Base-by-base conservation (phyloP, 2,113 vertebrate genomes). In the Nibea albiflora region DNA sequence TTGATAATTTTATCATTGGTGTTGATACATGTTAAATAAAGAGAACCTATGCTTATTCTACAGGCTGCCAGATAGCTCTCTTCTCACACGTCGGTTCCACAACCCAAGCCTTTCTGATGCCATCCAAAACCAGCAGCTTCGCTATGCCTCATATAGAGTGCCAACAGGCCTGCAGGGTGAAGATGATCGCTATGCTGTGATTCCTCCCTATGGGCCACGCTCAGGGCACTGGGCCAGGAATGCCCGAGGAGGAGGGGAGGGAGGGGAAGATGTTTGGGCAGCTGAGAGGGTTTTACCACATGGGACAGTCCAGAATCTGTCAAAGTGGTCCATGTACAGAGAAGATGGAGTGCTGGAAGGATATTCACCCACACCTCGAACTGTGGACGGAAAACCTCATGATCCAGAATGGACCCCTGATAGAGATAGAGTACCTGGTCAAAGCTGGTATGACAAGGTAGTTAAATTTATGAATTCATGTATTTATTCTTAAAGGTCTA, bases 361-460 rank as follows among this genome's bases (percentile, higher is more conserved):
- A 56, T 90, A 94, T 66, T 73, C 87, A 31, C 92, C 92, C 4
- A 39, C 66, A 64, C 47, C 68, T 42, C 67, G 46, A 49, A 14
- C 64, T 58, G 71, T 88, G 85, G 93, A 89, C 81, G 28, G 85
- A 90, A 24, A 63, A 80, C 72, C 35, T 39, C 72, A 71, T 28
- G 89, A 92, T 16, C 39, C 78, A 42, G 87, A 91, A 14, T 96
- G 95, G 95, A 79, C 89, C 72, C 95, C 94, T 42, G 94, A 94
- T 85, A 92, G 93, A 78, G 85, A 92, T 47, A 89, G 78, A 74
- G 88, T 93, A 12, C 93, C 83, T 62, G 94, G 90, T 74, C 94
- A 95, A 79, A 93, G 87, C 88, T 97, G 96, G 96, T 94, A 94
- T 88, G 96, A 95, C 71, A 95, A 95, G 95, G 95, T 95, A 93